phyloP scores from a whole-genome alignment of 2,888 invertebrate species.

The Sylvicola fuscatus region DNA sequence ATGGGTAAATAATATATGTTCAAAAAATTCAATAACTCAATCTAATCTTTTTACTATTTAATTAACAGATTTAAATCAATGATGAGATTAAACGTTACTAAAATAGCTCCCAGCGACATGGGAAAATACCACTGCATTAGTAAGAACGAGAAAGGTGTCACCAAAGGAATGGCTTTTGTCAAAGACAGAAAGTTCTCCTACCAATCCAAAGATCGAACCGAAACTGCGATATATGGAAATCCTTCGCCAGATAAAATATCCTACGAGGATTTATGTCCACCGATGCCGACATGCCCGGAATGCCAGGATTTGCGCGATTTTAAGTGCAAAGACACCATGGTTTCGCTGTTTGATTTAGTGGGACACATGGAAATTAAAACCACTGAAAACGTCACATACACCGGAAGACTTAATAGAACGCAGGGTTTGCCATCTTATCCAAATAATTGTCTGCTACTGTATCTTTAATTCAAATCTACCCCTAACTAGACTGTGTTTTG shows the following conservation, averaged over 20 bases:
- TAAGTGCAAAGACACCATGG: slow-evolving; percentile 35
- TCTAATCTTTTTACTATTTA: slow-evolving; percentile 1
- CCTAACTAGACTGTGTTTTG: slow-evolving; percentile 52
- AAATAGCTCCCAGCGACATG: slow-evolving; percentile 43
- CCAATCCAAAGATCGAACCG: too few species aligned
- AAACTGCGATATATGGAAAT: too few species aligned
- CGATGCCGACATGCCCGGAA: slow-evolving; percentile 22
- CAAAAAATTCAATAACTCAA: neutral
- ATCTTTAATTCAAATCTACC: neutral
- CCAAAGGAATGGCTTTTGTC: slow-evolving; percentile 49
- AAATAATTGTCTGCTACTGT: slow-evolving; percentile 6
- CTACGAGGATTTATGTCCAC: slow-evolving; percentile 37
- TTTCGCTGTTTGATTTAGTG: slow-evolving; percentile 34
- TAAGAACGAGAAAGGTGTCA: slow-evolving; percentile 63
- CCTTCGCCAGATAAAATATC: slow-evolving; percentile 33
- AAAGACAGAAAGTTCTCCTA: slow-evolving; percentile 30
- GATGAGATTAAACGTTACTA: slow-evolving; percentile 59
- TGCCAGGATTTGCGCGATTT: slow-evolving; percentile 19
- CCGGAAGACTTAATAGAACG: slow-evolving; percentile 26
- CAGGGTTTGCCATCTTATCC: slow-evolving; percentile 1
- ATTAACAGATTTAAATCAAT: slow-evolving; percentile 34
- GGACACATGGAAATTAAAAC: slow-evolving; percentile 30
- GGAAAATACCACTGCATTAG: slow-evolving; percentile 66
- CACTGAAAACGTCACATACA: slow-evolving; percentile 35
- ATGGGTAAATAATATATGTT: slow-evolving; percentile 16